These are phyloP conservation scores for Anableps anableps DNA, from an alignment of 2,797 vertebrate species.

Conservation along the genomic window DNA sequence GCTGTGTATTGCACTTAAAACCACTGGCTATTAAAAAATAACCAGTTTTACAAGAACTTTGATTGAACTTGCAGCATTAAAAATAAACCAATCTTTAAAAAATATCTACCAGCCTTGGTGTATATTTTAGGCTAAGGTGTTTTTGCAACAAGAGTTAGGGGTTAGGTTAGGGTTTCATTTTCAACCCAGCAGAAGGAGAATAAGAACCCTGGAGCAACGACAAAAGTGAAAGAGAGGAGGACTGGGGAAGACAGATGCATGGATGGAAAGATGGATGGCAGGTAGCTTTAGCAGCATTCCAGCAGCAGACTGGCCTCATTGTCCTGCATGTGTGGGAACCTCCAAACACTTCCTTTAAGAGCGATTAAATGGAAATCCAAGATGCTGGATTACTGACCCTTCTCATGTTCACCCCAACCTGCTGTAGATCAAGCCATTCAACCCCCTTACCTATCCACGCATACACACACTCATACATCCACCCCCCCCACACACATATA, in stretches of 20 bases:
- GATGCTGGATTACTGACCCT: constrained; percentile 74
- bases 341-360: constrained; percentile 85
- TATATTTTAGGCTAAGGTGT: background rate
- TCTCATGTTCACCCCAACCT: constrained; percentile 73
- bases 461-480: constrained; percentile 17
- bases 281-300: constrained; percentile 70
- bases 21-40: background rate
- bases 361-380: constrained; percentile 83
- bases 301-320: constrained; percentile 83
- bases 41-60: background rate
- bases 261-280: constrained; percentile 55
- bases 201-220: background rate
- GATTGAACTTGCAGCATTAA: too few relatives aligned
- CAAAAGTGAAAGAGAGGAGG: constrained; percentile 18
- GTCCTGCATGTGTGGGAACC: constrained; percentile 89
- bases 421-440: constrained; percentile 57
- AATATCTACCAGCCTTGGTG: background rate
- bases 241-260: constrained; percentile 33
- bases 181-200: constrained; percentile 1
- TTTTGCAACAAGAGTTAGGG: background rate
- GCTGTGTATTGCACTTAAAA: background rate
- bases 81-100: too few relatives aligned
- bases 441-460: constrained; percentile 25
- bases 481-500: background rate
- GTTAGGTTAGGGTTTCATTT: too few relatives aligned